phyloP scores from a whole-genome alignment of 2,797 vertebrate genomes.

The Argyrosomus regius region DNA sequence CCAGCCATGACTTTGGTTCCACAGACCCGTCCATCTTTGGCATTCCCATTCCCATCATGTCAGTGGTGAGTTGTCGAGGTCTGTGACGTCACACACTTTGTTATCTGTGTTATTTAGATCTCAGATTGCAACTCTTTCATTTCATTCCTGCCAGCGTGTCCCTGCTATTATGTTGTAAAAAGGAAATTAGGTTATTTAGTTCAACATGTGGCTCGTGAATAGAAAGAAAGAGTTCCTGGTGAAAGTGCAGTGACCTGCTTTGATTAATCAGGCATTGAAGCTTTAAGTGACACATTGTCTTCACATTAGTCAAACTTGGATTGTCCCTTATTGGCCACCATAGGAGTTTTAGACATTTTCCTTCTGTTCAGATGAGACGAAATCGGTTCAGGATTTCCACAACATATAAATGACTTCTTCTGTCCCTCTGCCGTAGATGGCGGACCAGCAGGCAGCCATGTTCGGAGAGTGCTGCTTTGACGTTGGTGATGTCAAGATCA shows the following conservation, averaged over 20 bases:
- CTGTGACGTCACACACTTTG: not conserved
- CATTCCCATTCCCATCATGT: constrained; percentile 90
- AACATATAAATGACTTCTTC: not conserved
- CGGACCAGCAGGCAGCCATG: constrained; percentile 97
- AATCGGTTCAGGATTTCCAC: not conserved
- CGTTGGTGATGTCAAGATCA: constrained; percentile 93
- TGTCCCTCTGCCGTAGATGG: constrained; percentile 84
- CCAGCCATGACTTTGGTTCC: constrained; percentile 91
- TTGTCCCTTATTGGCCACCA: not conserved
- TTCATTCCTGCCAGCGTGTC: not conserved
- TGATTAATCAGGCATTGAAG: not conserved
- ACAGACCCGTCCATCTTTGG: constrained; percentile 92
- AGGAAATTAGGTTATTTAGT: not conserved
- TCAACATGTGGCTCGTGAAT: not conserved
- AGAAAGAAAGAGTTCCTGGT: too few relatives aligned
- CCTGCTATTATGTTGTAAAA: constrained; percentile 22
- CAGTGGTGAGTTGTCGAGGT: constrained; percentile 89
- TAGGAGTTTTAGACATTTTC: not conserved
- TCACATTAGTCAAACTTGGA: not conserved
- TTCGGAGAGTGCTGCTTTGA: constrained; percentile 98
- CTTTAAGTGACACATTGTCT: not conserved
- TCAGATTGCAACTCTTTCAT: not conserved
- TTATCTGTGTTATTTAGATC: constrained; percentile 18
- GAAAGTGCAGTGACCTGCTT: not conserved
- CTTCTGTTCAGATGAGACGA: not conserved